Percentiles rank a stretch among this genome's conserved stretches.
These are phyloP conservation scores for Meteorus colon DNA, from an alignment of 2,888 invertebrate species.

Conservation along the genomic window DNA sequence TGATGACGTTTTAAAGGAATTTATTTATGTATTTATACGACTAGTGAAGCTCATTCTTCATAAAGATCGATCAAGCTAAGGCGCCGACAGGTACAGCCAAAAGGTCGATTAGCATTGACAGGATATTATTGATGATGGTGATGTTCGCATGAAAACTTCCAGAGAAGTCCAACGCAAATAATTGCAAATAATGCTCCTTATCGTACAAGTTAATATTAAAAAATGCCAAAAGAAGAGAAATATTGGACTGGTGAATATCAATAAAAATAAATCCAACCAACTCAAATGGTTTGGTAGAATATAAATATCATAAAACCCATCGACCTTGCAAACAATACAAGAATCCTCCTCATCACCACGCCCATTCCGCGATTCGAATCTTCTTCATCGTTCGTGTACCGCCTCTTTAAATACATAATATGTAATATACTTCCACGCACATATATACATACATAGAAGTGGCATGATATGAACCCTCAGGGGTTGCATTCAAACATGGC, in stretches of 20 bases:
- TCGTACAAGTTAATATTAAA: background rate
- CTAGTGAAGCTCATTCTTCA: conserved; percentile 14
- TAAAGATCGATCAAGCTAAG: conserved; percentile 40
- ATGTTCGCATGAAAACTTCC: conserved; percentile 37
- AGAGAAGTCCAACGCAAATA: conserved; percentile 35
- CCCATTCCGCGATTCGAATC: conserved; percentile 16
- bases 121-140: conserved; percentile 42
- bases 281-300: background rate
- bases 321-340: conserved; percentile 11
- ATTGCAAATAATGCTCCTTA: conserved; percentile 25
- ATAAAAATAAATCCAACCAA: background rate
- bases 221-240: background rate
- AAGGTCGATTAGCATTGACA: conserved; percentile 45
- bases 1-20: conserved; percentile 24
- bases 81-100: conserved; percentile 41
- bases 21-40: background rate
- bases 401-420: conserved; percentile 1
- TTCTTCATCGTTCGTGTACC: background rate
- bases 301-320: conserved; percentile 20
- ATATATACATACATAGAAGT: background rate
- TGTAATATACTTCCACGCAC: background rate
- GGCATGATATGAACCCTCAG: conserved; percentile 16
- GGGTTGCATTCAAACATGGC: conserved; percentile 30
- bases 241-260: background rate
- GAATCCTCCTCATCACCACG: background rate